Evolutionary conservation across 2,888 invertebrate genomes (phyloP).

Genomic region (Ariolimax columbianus): DNA sequence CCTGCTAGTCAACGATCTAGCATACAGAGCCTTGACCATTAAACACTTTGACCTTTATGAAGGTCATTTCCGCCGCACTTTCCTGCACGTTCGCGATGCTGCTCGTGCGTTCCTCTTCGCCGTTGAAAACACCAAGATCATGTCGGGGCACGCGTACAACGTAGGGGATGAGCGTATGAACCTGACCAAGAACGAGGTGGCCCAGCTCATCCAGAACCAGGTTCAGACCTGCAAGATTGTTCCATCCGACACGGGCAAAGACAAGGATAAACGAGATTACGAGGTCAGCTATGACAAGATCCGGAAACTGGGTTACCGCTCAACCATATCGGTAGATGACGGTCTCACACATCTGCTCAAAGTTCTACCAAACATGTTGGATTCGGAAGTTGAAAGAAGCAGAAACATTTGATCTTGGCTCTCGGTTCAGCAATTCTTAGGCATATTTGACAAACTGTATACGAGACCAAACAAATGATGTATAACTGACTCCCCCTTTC

Average conservation of each 20-base stretch:
- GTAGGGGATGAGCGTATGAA: constrained; percentile 78
- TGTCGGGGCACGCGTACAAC: constrained; percentile 76
- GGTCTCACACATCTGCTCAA: constrained; percentile 74
- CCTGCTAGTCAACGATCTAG: constrained; percentile 77
- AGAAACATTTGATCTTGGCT: constrained; percentile 60
- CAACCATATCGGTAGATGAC: constrained; percentile 72
- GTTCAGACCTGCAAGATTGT: constrained; percentile 72
- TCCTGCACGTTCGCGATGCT: constrained; percentile 77
- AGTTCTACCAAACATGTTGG: constrained; percentile 69
- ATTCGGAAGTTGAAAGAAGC: constrained; percentile 59
- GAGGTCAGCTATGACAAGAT: constrained; percentile 77
- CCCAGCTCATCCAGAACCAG: constrained; percentile 68
- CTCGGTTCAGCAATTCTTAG: too few relatives aligned
- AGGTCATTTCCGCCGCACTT: constrained; percentile 76
- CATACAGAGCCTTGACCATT: constrained; percentile 71
- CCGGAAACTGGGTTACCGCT: constrained; percentile 72
- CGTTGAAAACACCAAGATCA: constrained; percentile 70
- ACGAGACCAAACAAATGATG: too few relatives aligned
- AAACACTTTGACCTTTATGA: constrained; percentile 76
- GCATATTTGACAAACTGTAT: too few relatives aligned
- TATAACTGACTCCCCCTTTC: too few relatives aligned
- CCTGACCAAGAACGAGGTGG: constrained; percentile 76
- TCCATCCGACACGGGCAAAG: constrained; percentile 71
- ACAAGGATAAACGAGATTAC: constrained; percentile 78
- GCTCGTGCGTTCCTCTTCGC: constrained; percentile 77